Evolutionary conservation across 2,113 vertebrate species (phyloP).

Genomic region (Orthonyx spaldingii): DNA sequence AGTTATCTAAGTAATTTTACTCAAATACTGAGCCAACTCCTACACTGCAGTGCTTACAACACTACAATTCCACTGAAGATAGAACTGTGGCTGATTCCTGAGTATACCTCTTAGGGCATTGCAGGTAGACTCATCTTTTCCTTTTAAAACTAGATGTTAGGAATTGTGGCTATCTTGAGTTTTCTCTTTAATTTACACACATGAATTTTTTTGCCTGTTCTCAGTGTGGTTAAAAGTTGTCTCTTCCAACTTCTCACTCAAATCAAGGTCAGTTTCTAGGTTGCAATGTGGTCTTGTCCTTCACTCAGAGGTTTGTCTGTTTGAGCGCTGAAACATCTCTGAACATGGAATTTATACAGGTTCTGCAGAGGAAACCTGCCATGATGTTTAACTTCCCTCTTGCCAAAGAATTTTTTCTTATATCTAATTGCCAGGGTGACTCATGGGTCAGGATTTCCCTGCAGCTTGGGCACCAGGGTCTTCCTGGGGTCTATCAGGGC

Average conservation of each 20-base stretch:
- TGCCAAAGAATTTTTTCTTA: not conserved
- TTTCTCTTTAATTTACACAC: not conserved
- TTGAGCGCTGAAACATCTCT: not conserved
- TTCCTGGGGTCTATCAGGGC: not conserved
- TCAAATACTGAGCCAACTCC: not conserved
- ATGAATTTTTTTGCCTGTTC: not conserved
- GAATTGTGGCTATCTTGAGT: not conserved
- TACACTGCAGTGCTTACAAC: not conserved
- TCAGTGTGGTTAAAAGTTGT: not conserved
- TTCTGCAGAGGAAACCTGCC: not conserved
- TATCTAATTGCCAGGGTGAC: not conserved
- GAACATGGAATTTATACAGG: not conserved
- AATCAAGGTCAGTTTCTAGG: not conserved
- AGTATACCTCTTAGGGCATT: not conserved
- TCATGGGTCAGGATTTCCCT: not conserved
- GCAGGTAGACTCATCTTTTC: not conserved
- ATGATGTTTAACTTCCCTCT: not conserved
- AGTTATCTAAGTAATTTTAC: not conserved
- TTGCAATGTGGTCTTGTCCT: not conserved
- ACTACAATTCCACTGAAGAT: not conserved
- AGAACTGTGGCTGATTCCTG: not conserved
- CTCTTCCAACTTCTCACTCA: not conserved
- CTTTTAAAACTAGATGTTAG: not conserved
- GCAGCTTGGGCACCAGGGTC: rapidly evolving
- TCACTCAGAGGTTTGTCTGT: not conserved